Conservation (phyloP, 2,888 invertebrate species). For the Oscheius sp. region DNA sequence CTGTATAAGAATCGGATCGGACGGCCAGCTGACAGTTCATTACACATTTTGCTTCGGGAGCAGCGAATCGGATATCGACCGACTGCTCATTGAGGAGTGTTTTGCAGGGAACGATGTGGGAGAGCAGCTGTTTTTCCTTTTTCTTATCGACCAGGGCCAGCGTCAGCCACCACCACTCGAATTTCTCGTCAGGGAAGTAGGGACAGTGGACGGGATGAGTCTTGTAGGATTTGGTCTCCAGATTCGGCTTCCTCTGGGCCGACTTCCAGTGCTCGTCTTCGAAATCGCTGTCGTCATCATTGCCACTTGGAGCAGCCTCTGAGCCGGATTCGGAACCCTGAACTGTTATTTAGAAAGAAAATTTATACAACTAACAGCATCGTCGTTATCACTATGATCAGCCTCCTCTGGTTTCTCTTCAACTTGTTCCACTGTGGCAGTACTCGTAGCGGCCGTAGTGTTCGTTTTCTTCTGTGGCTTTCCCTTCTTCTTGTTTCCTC, state of each 20-base stretch:
- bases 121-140: constrained; percentile 82
- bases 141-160: constrained; percentile 84
- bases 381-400: constrained; percentile 39
- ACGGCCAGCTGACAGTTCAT: constrained; percentile 85
- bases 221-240: constrained; percentile 85
- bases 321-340: constrained; percentile 75
- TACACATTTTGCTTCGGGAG: constrained; percentile 90
- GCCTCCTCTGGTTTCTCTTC: constrained; percentile 34
- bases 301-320: constrained; percentile 37
- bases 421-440: constrained; percentile 12
- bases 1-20: constrained; percentile 94
- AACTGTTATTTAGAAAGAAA: constrained; percentile 1
- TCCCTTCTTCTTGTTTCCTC: constrained; percentile 43
- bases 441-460: not conserved
- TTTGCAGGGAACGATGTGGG: constrained; percentile 92
- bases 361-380: constrained; percentile 22
- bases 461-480: constrained; percentile 26
- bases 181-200: constrained; percentile 91
- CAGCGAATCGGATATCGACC: constrained; percentile 90
- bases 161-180: constrained; percentile 99
- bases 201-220: constrained; percentile 98
- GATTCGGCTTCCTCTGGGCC: constrained; percentile 37
- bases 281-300: constrained; percentile 45
- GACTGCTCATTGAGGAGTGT: constrained; percentile 86
- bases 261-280: constrained; percentile 61